A percentile compares a stretch with the other conserved stretches of the same genome.
phyloP scores from a whole-genome alignment of 2,113 vertebrate species.

The Carettochelys insculpta region DNA sequence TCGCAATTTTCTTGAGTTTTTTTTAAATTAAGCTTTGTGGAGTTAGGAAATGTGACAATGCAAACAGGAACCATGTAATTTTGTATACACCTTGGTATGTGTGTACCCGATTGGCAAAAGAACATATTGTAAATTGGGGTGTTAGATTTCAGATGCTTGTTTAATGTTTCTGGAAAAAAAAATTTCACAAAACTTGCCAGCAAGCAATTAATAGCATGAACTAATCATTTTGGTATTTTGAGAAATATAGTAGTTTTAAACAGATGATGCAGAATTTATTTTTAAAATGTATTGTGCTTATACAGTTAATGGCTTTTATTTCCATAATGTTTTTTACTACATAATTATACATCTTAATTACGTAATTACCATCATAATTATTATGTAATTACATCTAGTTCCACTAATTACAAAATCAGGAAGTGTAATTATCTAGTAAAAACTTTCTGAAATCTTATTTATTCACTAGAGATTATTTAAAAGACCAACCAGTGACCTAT shows the following conservation, averaged over 20 bases:
- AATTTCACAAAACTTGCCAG: constrained; percentile 71
- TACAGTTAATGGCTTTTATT: constrained; percentile 86
- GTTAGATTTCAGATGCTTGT: constrained; percentile 64
- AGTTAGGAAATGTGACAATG: constrained; percentile 11
- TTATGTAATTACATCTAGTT: constrained; percentile 88
- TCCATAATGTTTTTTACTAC: constrained; percentile 89
- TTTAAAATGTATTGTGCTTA: constrained; percentile 86
- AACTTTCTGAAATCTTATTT: constrained; percentile 85
- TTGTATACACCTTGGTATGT: background rate
- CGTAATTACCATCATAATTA: constrained; percentile 88
- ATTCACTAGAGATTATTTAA: constrained; percentile 81
- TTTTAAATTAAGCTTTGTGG: constrained; percentile 29
- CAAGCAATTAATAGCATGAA: constrained; percentile 70
- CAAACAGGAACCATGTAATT: constrained; percentile 27
- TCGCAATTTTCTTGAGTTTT: constrained; percentile 12
- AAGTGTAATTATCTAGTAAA: constrained; percentile 87
- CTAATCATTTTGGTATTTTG: constrained; percentile 82
- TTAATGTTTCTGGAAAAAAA: constrained; percentile 63
- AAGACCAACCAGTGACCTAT: constrained; percentile 80
- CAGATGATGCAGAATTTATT: constrained; percentile 81
- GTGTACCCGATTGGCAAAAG: constrained; percentile 1
- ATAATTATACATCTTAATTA: constrained; percentile 90
- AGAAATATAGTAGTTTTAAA: constrained; percentile 81
- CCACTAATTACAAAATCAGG: constrained; percentile 88
- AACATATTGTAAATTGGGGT: constrained; percentile 31